Evolutionary conservation across 2,888 invertebrate genomes (phyloP), one percentile per base, ranked within the genome.

Genomic region (Plebejus argus): DNA sequence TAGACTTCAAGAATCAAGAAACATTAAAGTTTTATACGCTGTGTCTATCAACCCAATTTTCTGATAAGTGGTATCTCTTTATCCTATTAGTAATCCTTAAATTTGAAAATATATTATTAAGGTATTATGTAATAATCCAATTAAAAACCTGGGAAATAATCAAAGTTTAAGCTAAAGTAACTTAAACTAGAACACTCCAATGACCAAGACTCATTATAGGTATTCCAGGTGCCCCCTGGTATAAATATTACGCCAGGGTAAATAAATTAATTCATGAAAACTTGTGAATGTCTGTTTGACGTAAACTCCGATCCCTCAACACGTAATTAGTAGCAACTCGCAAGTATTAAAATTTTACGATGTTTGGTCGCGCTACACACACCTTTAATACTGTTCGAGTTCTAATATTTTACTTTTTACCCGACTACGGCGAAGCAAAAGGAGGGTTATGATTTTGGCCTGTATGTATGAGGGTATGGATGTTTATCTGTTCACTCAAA

Each of bases 291-390:
- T 20, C 53, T 53, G 15, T 15, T 18, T 49, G 12, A 53, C 53
- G 18, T 53, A 45, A 45, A 53, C 53, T 53, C 53, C 53, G 53
- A 53, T 53, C 53, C 5, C 53, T 53, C 53, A 5, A 5, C 53
- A 53, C 4, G 18, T 53, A 12, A 53, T 53, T 53, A 53, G 53
- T 18, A 53, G 5, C 53, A 15, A 53, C n/a, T 58, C 20, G 1
- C 58, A 58, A 58, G 58, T 58, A 58, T 58, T 58, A 58, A 58
- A 58, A 58, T 20, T 20, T 10, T 58, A 58, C 58, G 58, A 58
- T 58, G 58, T 58, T 58, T 58, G 18, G 58, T 58, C 20, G 20
- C n/a, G n/a, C 58, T 58, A 20, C 58, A 58, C 58, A 58, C 58
- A 58, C 20, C 8, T n/a, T 58, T 20, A 58, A 45, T n/a, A 45